A percentile compares a stretch with the other conserved stretches of the same genome.
These are phyloP conservation scores for Aegithalos caudatus DNA, from an alignment of 2,113 vertebrate genomes.

Conservation along the genomic window DNA sequence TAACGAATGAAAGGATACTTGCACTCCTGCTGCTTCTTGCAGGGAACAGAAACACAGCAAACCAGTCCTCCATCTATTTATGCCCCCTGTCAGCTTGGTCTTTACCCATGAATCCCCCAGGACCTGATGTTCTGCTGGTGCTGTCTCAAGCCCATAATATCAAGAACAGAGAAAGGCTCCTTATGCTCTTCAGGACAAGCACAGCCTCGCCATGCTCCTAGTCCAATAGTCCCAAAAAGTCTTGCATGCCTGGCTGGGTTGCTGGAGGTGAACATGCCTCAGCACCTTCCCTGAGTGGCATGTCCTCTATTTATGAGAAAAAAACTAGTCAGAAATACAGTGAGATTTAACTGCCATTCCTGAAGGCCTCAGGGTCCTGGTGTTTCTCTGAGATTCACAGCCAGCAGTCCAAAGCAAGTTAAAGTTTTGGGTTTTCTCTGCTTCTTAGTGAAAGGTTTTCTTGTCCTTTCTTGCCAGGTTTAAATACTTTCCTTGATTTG, in stretches of 20 bases:
- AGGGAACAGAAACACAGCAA: not conserved
- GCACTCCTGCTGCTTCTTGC: not conserved
- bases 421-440: not conserved
- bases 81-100: not conserved
- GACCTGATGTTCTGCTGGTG: not conserved
- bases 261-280: not conserved
- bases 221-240: not conserved
- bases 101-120: not conserved
- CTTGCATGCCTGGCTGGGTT: not conserved
- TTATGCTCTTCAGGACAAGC: fast-evolving
- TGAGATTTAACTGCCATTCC: not conserved
- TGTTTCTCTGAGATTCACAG: not conserved
- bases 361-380: not conserved
- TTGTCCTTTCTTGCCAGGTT: not conserved
- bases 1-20: fast-evolving
- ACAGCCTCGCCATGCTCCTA: fast-evolving
- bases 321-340: not conserved
- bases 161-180: not conserved
- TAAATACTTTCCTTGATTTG: not conserved
- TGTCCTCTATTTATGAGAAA: not conserved
- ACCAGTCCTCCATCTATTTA: not conserved
- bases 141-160: not conserved
- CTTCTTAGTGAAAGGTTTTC: not conserved
- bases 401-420: not conserved
- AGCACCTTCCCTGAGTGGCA: not conserved